A percentile compares a stretch with the other conserved stretches of the same genome.
phyloP scores from a whole-genome alignment of 2,113 vertebrate genomes.

The Arizona elegans region DNA sequence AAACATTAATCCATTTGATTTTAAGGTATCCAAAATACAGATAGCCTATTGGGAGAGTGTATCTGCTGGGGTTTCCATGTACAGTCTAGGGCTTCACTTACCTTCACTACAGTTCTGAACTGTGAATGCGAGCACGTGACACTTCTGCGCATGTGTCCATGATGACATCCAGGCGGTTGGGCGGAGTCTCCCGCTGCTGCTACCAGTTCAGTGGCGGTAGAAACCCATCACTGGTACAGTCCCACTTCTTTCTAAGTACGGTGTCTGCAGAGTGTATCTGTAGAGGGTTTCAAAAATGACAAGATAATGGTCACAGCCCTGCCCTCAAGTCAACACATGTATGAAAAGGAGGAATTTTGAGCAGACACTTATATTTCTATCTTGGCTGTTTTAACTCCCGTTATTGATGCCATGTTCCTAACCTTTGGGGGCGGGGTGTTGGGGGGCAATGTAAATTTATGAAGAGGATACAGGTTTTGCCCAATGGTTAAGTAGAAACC shows the following conservation, averaged over 20 bases:
- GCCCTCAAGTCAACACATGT: neutral
- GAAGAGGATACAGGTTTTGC: neutral
- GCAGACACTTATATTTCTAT: neutral
- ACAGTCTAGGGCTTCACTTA: neutral
- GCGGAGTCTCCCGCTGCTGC: no score
- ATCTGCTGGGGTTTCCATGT: neutral
- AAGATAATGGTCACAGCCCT: neutral
- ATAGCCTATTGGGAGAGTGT: neutral
- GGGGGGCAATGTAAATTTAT: neutral
- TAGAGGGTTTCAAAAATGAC: neutral
- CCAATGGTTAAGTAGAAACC: neutral
- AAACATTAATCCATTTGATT: neutral
- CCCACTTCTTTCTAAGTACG: neutral
- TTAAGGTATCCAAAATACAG: neutral
- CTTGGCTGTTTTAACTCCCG: neutral
- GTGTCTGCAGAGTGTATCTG: neutral
- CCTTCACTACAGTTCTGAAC: no score
- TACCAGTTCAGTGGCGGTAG: no score
- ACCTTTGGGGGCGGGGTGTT: neutral
- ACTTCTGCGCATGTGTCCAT: no score
- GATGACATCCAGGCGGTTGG: no score
- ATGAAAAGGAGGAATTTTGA: neutral
- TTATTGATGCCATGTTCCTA: neutral
- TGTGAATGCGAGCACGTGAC: no score
- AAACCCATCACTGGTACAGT: neutral